These are phyloP conservation scores for Ophiothrix spiculata DNA, from an alignment of 35 echinoderm and acorn worm species.

Conservation along the genomic window DNA sequence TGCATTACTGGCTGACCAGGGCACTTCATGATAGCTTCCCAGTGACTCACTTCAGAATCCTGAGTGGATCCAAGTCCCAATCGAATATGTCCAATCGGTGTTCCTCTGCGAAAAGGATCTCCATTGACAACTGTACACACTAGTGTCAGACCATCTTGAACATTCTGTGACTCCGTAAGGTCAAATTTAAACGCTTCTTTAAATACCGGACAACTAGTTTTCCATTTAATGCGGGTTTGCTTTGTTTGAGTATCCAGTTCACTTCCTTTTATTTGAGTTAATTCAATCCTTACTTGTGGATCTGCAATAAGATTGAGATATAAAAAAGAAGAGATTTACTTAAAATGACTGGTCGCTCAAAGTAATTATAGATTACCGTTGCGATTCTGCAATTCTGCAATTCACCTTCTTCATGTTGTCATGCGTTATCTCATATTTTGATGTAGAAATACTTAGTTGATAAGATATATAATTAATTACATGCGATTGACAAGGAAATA, in stretches of 20 bases:
- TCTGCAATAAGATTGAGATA: slow-evolving; percentile 22
- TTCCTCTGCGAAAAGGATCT: slow-evolving; percentile 25
- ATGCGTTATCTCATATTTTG: too few relatives aligned
- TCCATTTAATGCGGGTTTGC: not conserved
- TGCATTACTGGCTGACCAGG: slow-evolving; percentile 45
- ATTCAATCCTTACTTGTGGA: slow-evolving; percentile 24
- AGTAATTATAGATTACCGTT: too few relatives aligned
- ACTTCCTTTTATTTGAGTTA: slow-evolving; percentile 35
- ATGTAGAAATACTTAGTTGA: too few relatives aligned
- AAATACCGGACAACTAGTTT: slow-evolving; percentile 51
- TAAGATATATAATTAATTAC: too few relatives aligned
- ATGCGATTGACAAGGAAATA: too few relatives aligned
- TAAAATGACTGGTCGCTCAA: too few relatives aligned
- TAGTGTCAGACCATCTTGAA: slow-evolving; percentile 58
- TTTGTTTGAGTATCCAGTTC: not conserved
- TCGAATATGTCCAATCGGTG: slow-evolving; percentile 46
- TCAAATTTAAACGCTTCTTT: slow-evolving; percentile 69
- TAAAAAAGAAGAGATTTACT: too few relatives aligned
- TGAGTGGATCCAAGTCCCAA: slow-evolving; percentile 50
- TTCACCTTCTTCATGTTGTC: too few relatives aligned
- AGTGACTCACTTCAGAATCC: slow-evolving; percentile 56
- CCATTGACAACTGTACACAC: slow-evolving; percentile 44
- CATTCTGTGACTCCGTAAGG: slow-evolving; percentile 59
- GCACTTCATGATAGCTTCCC: slow-evolving; percentile 41
- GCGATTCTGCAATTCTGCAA: too few relatives aligned